Conservation (phyloP, 1,140 invertebrate species). For the Drosophila subpulchrella region DNA sequence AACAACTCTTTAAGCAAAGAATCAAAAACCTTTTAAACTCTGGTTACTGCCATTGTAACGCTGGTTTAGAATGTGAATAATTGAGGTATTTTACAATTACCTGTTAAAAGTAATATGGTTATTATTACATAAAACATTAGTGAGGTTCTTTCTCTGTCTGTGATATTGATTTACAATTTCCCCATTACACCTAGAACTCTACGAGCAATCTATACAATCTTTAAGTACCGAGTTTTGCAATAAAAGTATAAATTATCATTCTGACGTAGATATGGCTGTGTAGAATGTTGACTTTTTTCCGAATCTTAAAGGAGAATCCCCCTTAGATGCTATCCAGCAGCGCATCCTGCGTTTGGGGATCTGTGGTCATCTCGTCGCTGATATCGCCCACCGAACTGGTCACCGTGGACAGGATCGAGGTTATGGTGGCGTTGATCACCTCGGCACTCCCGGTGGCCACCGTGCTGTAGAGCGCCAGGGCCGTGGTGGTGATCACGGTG, state of each 20-base stretch:
- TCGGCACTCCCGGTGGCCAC: slow-evolving; percentile 65
- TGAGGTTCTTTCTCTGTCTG: neutral
- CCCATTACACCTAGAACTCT: neutral
- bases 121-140: neutral
- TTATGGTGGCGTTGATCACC: slow-evolving; percentile 65
- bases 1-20: too few relatives aligned
- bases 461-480: slow-evolving; percentile 63
- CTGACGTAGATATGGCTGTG: slow-evolving; percentile 11
- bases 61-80: neutral
- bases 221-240: neutral
- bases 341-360: slow-evolving; percentile 78
- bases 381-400: slow-evolving; percentile 71
- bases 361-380: slow-evolving; percentile 73
- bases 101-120: neutral
- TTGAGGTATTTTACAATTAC: neutral
- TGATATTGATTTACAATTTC: neutral
- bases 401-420: slow-evolving; percentile 65
- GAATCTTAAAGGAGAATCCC: neutral
- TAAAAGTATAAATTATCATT: slow-evolving; percentile 1
- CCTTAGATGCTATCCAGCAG: slow-evolving; percentile 77
- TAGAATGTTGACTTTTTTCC: neutral
- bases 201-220: slow-evolving; percentile 2
- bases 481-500: slow-evolving; percentile 70
- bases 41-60: too few relatives aligned
- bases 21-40: too few relatives aligned